A percentile compares a stretch with the other conserved stretches of the same genome.
Conservation (phyloP, 2,888 invertebrate genomes). For the Ctena decussata region DNA sequence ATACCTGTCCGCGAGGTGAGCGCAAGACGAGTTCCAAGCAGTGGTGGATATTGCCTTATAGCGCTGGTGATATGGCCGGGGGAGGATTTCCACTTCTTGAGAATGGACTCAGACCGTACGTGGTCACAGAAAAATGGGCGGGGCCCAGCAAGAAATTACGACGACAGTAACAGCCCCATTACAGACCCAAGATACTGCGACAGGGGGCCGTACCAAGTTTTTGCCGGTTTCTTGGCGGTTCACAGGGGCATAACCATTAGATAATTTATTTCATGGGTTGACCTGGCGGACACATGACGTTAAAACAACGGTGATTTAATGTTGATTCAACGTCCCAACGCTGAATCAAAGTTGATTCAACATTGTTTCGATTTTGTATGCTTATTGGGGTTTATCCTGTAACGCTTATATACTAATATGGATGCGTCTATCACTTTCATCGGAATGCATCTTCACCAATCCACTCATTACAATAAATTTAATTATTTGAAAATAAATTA, state of each 20-base stretch:
- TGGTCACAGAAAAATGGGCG: slow-evolving; percentile 67
- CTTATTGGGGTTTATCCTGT: too few relatives aligned
- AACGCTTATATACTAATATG: too few relatives aligned
- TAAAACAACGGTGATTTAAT: too few relatives aligned
- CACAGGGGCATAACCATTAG: background rate
- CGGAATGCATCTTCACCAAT: too few relatives aligned
- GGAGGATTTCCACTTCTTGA: slow-evolving; percentile 60
- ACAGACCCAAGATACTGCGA: slow-evolving; percentile 43
- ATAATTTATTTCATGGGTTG: background rate
- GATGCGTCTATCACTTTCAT: too few relatives aligned
- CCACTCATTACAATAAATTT: too few relatives aligned
- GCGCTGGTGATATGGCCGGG: slow-evolving; percentile 64
- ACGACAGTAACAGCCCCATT: slow-evolving; percentile 49
- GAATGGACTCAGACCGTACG: slow-evolving; percentile 49
- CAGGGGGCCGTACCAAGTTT: slow-evolving; percentile 50
- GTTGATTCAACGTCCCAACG: too few relatives aligned
- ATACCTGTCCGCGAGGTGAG: slow-evolving; percentile 6
- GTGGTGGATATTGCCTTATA: slow-evolving; percentile 42
- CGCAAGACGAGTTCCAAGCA: background rate
- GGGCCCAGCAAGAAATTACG: slow-evolving; percentile 53
- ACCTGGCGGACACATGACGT: too few relatives aligned
- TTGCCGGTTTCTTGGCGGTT: slow-evolving; percentile 50
- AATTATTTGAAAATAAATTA: too few relatives aligned
- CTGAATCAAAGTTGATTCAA: too few relatives aligned
- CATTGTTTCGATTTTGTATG: too few relatives aligned